Conservation (phyloP, 2,113 vertebrate species). For the Tonatia bakeri region DNA sequence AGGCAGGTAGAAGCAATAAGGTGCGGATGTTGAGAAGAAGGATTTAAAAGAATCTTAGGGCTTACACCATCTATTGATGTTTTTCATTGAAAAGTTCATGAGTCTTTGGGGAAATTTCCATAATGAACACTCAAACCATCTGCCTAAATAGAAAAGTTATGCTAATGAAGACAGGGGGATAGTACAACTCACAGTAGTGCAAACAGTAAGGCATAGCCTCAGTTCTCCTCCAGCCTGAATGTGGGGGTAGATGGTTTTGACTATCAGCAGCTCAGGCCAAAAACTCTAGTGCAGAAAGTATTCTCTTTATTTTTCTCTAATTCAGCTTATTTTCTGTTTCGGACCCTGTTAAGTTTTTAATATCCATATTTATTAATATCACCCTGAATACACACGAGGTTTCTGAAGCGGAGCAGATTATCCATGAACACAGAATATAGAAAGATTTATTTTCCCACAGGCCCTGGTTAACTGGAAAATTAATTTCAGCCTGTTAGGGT, state of each 20-base stretch:
- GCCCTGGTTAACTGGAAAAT: neutral
- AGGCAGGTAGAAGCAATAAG: neutral
- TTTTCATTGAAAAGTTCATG: neutral
- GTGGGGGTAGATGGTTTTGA: neutral
- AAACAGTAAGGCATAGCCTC: neutral
- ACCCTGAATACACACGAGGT: neutral
- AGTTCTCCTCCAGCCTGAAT: neutral
- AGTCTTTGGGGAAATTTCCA: neutral
- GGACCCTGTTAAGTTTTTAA: neutral
- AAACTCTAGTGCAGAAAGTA: neutral
- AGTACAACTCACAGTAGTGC: neutral
- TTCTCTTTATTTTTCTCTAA: neutral
- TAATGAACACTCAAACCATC: neutral
- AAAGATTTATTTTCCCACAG: neutral
- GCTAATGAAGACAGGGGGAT: neutral
- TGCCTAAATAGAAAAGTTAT: neutral
- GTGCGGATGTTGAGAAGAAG: neutral
- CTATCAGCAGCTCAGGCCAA: neutral
- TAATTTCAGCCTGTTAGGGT: neutral
- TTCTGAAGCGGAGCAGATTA: constrained; percentile 38
- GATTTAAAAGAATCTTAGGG: neutral
- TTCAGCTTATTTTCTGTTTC: neutral
- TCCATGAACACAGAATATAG: neutral
- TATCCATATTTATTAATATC: neutral
- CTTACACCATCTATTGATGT: neutral